A percentile compares a stretch with the other conserved stretches of the same genome.
Evolutionary conservation across 1,140 invertebrate species (phyloP).

Genomic region (Drosophila malerkotliana): DNA sequence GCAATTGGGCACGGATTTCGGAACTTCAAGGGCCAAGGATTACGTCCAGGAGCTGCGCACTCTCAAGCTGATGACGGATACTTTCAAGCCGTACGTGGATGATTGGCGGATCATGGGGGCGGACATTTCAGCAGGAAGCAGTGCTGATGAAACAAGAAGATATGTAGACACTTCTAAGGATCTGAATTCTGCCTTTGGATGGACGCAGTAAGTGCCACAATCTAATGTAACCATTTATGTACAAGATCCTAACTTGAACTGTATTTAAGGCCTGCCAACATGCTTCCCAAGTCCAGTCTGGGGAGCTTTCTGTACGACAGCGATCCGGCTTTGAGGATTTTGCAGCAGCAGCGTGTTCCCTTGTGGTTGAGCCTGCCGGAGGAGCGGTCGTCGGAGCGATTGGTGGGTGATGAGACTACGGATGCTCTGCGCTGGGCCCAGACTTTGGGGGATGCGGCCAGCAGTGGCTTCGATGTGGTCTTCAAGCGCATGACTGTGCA

Average conservation of each 20-base stretch:
- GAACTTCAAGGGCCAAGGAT: constrained; percentile 65
- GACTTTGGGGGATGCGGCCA: constrained; percentile 77
- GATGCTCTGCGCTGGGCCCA: constrained; percentile 78
- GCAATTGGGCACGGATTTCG: constrained; percentile 80
- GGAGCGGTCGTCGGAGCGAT: constrained; percentile 35
- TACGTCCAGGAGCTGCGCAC: constrained; percentile 77
- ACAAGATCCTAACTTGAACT: background rate
- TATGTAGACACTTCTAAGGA: constrained; percentile 78
- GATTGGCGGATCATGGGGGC: constrained; percentile 78
- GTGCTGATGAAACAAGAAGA: constrained; percentile 67
- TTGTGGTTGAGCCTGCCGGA: constrained; percentile 74
- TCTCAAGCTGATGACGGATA: constrained; percentile 75
- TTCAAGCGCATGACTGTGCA: constrained; percentile 65
- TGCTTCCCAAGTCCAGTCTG: constrained; percentile 58
- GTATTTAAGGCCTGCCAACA: constrained; percentile 50
- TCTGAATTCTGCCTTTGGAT: constrained; percentile 73
- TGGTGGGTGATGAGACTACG: constrained; percentile 59
- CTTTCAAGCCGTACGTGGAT: constrained; percentile 67
- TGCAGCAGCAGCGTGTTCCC: constrained; percentile 65
- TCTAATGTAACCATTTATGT: background rate
- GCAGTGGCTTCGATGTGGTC: constrained; percentile 73
- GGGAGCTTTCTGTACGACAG: constrained; percentile 70
- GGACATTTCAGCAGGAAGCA: constrained; percentile 77
- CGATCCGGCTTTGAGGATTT: constrained; percentile 63
- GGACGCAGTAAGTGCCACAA: constrained; percentile 70